Percentiles rank a stretch among this genome's conserved stretches.
phyloP scores from a whole-genome alignment of 2,113 vertebrate genomes.

The Asarcornis scutulata region DNA sequence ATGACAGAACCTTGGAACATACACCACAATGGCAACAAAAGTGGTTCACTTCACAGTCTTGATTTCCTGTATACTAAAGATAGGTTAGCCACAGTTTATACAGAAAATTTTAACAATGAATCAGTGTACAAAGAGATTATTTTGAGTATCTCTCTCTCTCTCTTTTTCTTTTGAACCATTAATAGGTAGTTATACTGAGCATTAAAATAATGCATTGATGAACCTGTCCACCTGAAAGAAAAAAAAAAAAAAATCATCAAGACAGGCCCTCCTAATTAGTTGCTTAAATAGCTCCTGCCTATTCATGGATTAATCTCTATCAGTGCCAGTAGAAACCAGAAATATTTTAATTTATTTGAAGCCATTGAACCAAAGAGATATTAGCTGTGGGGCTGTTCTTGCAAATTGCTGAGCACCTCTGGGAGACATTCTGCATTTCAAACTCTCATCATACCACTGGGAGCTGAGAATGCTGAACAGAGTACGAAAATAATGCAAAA shows the following conservation, averaged over 20 bases:
- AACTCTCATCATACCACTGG: background rate
- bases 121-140: background rate
- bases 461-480: slow-evolving; percentile 30
- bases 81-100: background rate
- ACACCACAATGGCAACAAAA: background rate
- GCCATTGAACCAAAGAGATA: slow-evolving; percentile 19
- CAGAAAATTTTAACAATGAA: background rate
- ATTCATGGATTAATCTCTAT: slow-evolving; percentile 1
- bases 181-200: background rate
- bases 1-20: background rate
- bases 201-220: background rate
- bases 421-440: slow-evolving; percentile 16
- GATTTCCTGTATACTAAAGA: background rate
- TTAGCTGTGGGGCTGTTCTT: slow-evolving; percentile 48
- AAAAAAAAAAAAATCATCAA: background rate
- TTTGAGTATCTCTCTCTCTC: background rate
- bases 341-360: slow-evolving; percentile 56
- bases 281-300: background rate
- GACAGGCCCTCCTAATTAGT: background rate
- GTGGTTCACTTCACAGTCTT: background rate
- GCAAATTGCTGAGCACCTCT: slow-evolving; percentile 53
- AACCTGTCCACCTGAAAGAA: background rate
- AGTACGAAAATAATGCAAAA: slow-evolving; percentile 36
- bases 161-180: background rate
- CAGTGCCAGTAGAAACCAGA: background rate